Evolutionary conservation across 2,797 vertebrate genomes (phyloP), one percentile per base, ranked within the genome.

Genomic region (Fistularia tabacaria): DNA sequence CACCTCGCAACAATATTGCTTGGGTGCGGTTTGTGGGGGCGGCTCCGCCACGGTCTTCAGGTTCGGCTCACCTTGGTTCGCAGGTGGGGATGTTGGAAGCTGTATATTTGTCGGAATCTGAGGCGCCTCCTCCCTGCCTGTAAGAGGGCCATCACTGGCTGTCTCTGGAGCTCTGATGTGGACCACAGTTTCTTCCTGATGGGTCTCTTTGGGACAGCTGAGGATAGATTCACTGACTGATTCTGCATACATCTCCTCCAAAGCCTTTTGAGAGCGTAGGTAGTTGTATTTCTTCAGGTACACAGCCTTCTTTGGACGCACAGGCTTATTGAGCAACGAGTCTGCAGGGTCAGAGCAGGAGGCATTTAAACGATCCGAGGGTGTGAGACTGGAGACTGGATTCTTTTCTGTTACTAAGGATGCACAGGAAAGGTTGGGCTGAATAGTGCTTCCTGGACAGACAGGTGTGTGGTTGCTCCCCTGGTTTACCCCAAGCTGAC

Each of bases 271-370:
- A 15, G 94, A 93, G 37, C 93, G 90, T 0, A 97, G 82, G 71
- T 98, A 96, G 84, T 94, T 97, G 69, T 96, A 90, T 71, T 96
- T 98, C 82, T 94, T 97, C 38, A 98, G 90, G 69, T 97, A 95
- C 8, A 96, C 69, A 0, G 94, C 71, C 72, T 98, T 98, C 76
- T 97, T 98, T 38, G 95, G 91, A 1, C 88, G 87, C 81, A 96
- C 81, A 36, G 88, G 90, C 37, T 72, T 90, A 78, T 80, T 70
- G 9, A 89, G 79, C 12, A 84, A 82, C 6, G 70, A 69, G 53
- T 85, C 76, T 0, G 54, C 3, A 1, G 64, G 41, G 38, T 85
- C 88, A 10, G 85, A 47, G 44, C 64, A 83, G 0, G 85, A 83
- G 7, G 80, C 80, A 25, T 85, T 76, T 51, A 86, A 64, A 54